Evolutionary conservation across 2,888 invertebrate species (phyloP).

Genomic region (Nycteola revayana): DNA sequence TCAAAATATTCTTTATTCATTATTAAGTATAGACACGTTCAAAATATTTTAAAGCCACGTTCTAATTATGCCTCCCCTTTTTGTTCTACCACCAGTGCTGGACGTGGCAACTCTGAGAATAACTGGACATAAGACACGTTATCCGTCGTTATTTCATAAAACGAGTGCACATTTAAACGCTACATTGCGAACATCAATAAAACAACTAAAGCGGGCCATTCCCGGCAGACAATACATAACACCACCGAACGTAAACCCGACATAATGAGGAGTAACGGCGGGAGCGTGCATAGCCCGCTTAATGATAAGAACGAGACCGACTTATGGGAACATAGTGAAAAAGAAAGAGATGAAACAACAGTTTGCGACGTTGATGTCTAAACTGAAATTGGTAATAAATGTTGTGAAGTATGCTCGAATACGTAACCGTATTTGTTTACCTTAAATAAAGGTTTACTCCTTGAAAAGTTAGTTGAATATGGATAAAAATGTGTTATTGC

Average conservation of each 20-base stretch:
- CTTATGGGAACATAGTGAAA: constrained; percentile 9
- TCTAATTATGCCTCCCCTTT: no score
- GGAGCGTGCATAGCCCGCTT: constrained; percentile 65
- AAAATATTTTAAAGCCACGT: no score
- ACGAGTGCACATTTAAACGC: constrained; percentile 18
- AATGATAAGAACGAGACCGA: constrained; percentile 47
- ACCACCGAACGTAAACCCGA: constrained; percentile 50
- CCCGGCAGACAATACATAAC: constrained; percentile 63
- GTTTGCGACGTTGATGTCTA: constrained; percentile 39
- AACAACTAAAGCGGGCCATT: constrained; percentile 67
- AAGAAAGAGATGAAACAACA: constrained; percentile 33
- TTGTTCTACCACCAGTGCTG: no score
- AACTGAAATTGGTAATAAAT: constrained; percentile 49
- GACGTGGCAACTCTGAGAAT: no score
- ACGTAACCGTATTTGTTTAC: constrained; percentile 29
- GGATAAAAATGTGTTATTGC: no score
- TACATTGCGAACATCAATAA: constrained; percentile 56
- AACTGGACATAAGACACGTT: no score
- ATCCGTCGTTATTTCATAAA: constrained; percentile 7
- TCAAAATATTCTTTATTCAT: no score
- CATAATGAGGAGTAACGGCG: constrained; percentile 75
- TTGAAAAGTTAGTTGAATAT: no score
- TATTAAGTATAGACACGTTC: no score
- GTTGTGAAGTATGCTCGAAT: constrained; percentile 33
- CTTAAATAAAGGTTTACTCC: no score